These are phyloP conservation scores for Magallana ariakensis DNA, from an alignment of 1,140 invertebrate species.

Conservation along the genomic window DNA sequence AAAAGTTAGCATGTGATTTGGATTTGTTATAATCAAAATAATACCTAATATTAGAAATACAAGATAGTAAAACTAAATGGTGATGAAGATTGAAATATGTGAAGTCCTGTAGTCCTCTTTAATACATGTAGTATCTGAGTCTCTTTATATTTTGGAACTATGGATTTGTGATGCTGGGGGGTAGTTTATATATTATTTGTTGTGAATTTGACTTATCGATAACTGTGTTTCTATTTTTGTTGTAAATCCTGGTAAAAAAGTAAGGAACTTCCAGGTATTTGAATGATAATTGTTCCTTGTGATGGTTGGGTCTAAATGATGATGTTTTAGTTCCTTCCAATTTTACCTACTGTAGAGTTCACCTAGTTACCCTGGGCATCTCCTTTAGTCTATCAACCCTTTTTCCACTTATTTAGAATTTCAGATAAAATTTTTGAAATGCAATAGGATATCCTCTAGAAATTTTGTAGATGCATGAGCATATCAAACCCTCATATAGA, in stretches of 20 bases:
- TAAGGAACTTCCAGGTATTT: not conserved
- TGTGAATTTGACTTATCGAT: not conserved
- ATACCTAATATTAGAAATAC: no score
- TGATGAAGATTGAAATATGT: no score
- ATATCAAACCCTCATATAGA: no score
- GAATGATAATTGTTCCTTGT: not conserved
- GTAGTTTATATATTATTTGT: not conserved
- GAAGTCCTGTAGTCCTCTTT: no score
- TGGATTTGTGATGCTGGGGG: not conserved
- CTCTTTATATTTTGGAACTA: not conserved
- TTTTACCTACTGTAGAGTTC: not conserved
- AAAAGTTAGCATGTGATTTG: not conserved
- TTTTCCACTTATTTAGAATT: not conserved
- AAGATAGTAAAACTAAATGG: no score
- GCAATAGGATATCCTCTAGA: not conserved
- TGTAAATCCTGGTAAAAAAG: not conserved
- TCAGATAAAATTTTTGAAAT: not conserved
- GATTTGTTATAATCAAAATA: not conserved
- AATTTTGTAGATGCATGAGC: no score
- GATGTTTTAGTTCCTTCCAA: not conserved
- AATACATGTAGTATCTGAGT: no score
- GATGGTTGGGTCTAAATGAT: no score
- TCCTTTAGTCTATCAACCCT: constrained; percentile 1
- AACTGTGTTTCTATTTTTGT: constrained; percentile 4
- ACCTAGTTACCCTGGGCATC: not conserved